Percentiles rank a stretch among this genome's conserved stretches.
Conservation (phyloP, 2,113 vertebrate genomes). For the Morone chrysops region DNA sequence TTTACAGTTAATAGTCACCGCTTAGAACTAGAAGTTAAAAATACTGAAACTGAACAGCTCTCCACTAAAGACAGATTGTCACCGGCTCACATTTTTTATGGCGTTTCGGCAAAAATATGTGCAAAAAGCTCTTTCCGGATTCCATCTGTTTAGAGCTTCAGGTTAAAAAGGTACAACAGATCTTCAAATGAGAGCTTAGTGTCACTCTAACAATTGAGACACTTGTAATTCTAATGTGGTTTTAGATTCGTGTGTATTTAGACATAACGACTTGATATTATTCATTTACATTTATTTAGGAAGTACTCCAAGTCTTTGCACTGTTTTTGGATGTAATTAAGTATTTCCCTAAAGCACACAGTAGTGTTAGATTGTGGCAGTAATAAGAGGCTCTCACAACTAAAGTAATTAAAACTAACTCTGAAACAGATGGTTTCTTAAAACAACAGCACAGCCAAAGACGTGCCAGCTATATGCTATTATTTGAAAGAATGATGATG, state of each 20-base stretch:
- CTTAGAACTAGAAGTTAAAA: conserved; percentile 36
- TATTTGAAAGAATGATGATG: background rate
- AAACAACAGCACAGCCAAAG: background rate
- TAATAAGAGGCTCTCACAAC: background rate
- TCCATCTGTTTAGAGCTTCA: conserved; percentile 39
- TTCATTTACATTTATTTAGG: background rate
- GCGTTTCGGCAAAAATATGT: conserved; percentile 13
- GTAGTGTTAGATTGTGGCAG: background rate
- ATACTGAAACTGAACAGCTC: conserved; percentile 31
- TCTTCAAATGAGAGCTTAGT: conserved; percentile 33
- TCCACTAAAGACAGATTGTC: conserved; percentile 31
- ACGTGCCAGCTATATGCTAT: background rate
- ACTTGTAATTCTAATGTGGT: background rate
- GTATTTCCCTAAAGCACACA: background rate
- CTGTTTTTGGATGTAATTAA: background rate
- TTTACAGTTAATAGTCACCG: conserved; percentile 13
- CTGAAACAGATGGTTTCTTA: background rate
- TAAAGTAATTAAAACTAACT: background rate
- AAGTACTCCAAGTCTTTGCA: background rate
- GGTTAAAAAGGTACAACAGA: conserved; percentile 55
- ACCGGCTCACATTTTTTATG: conserved; percentile 18
- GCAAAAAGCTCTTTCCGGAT: conserved; percentile 26
- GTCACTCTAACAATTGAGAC: background rate
- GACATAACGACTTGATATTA: background rate
- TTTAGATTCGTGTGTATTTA: conserved; percentile 12